Conservation (phyloP, 2,797 vertebrate genomes). For the Esox lucius region DNA sequence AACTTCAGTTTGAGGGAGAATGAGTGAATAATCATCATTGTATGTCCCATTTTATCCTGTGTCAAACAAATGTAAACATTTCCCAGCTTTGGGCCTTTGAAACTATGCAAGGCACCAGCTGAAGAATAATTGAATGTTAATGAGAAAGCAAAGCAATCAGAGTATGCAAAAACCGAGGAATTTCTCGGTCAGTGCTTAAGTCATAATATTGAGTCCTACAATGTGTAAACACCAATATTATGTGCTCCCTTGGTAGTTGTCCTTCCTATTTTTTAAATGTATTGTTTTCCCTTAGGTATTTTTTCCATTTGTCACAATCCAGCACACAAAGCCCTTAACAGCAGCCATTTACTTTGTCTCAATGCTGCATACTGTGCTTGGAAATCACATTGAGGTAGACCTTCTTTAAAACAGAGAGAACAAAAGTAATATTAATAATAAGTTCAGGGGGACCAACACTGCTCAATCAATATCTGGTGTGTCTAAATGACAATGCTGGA, state of each 20-base stretch:
- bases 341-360: background rate
- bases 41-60: conserved; percentile 23
- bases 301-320: background rate
- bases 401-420: background rate
- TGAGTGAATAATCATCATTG: conserved; percentile 46
- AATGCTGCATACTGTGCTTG: background rate
- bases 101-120: conserved; percentile 15
- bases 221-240: background rate
- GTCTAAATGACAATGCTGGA: background rate
- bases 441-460: background rate
- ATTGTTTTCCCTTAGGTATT: background rate
- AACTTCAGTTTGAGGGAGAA: conserved; percentile 27
- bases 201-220: background rate
- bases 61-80: conserved; percentile 15
- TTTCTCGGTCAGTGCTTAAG: background rate
- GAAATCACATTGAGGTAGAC: background rate
- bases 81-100: conserved; percentile 43
- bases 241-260: background rate
- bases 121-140: background rate
- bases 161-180: background rate
- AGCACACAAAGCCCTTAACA: background rate
- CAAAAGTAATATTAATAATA: background rate
- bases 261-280: background rate
- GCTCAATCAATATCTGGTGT: background rate
- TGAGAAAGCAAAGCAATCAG: conserved; percentile 9